These are phyloP conservation scores for Megaptera novaeangliae DNA, from an alignment of 2,113 vertebrate species.

Conservation along the genomic window DNA sequence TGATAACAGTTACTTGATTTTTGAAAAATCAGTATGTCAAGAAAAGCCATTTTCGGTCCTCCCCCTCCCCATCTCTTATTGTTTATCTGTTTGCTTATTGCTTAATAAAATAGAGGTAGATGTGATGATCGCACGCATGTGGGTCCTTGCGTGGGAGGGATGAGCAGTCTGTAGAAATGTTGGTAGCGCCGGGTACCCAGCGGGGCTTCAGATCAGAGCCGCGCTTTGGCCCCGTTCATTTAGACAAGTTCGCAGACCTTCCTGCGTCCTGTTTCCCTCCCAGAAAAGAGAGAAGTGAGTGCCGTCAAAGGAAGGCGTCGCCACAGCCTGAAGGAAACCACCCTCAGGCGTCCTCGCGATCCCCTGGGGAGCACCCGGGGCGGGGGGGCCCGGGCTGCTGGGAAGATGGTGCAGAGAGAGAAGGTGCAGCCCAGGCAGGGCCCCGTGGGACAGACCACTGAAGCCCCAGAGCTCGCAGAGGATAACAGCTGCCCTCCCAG, in stretches of 20 bases:
- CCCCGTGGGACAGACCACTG: background rate
- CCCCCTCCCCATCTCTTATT: background rate
- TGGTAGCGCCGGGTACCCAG: no score
- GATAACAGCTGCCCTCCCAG: background rate
- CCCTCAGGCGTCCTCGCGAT: fast-evolving
- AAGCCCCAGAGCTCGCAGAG: background rate
- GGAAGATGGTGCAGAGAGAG: background rate
- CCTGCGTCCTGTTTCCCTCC: background rate
- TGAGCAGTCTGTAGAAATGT: background rate
- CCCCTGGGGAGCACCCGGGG: background rate
- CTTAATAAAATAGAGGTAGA: slow-evolving; percentile 44
- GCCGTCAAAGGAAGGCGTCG: background rate
- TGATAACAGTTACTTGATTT: background rate
- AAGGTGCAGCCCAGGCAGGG: fast-evolving
- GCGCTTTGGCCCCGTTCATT: background rate
- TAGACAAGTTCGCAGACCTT: background rate
- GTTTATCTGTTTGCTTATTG: slow-evolving; percentile 23
- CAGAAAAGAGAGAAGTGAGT: background rate
- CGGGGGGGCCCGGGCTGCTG: fast-evolving
- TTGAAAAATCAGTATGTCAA: background rate
- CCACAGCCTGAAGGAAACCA: background rate
- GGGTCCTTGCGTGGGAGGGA: background rate
- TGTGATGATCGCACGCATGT: background rate
- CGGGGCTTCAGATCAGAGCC: background rate
- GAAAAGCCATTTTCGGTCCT: background rate